Percentiles rank a stretch among this genome's conserved stretches.
Evolutionary conservation across 2,797 vertebrate genomes (phyloP).

Genomic region (Molossus alvarezi): DNA sequence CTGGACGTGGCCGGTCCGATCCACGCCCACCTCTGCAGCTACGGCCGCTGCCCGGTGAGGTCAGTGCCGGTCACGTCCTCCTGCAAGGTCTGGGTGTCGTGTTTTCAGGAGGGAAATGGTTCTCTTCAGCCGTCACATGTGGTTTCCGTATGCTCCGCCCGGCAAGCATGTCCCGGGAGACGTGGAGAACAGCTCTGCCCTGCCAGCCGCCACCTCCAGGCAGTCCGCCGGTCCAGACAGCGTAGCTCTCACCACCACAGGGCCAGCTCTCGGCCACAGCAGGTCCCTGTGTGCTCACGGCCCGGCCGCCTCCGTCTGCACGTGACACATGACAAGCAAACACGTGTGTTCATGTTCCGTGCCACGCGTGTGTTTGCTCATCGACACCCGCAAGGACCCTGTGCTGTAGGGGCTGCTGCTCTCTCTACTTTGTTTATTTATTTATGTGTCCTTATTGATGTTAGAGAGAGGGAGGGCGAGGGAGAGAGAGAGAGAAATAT

Average conservation of each 20-base stretch:
- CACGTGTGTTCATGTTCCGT: neutral
- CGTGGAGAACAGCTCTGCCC: neutral
- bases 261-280: neutral
- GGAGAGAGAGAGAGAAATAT: no score
- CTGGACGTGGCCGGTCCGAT: conserved; percentile 19
- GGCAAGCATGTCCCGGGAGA: neutral
- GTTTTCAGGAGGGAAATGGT: conserved; percentile 14
- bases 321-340: neutral
- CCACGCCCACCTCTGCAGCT: conserved; percentile 22
- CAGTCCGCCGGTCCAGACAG: neutral
- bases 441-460: no score
- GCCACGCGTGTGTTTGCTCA: neutral
- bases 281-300: neutral
- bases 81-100: conserved; percentile 34
- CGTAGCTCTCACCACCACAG: neutral
- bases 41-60: neutral
- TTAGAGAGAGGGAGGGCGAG: no score
- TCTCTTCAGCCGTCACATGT: conserved; percentile 20
- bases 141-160: neutral
- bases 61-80: neutral
- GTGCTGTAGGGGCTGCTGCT: neutral
- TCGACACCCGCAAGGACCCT: neutral
- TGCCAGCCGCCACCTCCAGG: neutral
- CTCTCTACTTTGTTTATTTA: neutral
- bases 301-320: neutral